Evolutionary conservation across 2,888 invertebrate species (phyloP).

Genomic region (Bimastos eiseni): DNA sequence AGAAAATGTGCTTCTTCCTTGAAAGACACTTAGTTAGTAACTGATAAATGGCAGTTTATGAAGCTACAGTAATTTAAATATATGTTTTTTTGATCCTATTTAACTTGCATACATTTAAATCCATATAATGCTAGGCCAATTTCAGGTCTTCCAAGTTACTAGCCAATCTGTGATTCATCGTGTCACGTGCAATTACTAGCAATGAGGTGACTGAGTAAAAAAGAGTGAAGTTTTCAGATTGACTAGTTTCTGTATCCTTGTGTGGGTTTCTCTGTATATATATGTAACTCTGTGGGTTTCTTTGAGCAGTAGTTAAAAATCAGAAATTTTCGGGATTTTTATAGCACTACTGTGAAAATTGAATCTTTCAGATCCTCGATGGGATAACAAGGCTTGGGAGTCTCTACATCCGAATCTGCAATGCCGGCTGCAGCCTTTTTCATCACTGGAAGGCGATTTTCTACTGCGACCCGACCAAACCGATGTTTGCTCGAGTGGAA

Average conservation of each 20-base stretch:
- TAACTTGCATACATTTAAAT: no score
- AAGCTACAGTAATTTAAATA: no score
- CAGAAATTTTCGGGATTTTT: neutral
- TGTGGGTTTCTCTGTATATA: no score
- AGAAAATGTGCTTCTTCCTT: no score
- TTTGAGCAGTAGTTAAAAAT: no score
- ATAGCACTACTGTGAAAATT: neutral
- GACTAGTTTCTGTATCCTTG: neutral
- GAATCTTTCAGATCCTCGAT: slow-evolving; percentile 50
- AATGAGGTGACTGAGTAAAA: neutral
- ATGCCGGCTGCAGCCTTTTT: slow-evolving; percentile 53
- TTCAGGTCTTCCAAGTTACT: neutral
- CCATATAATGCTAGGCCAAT: no score
- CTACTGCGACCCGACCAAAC: slow-evolving; percentile 43
- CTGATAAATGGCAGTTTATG: no score
- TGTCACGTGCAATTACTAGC: neutral
- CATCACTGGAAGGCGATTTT: slow-evolving; percentile 50
- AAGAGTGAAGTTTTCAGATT: neutral
- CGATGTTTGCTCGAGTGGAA: slow-evolving; percentile 44
- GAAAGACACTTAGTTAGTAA: no score
- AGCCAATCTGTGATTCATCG: neutral
- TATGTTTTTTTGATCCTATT: no score
- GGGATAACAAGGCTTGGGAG: slow-evolving; percentile 49
- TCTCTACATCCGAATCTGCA: slow-evolving; percentile 49
- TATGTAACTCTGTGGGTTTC: neutral